Percentiles rank a stretch among this genome's conserved stretches.
Conservation (phyloP, 2,888 invertebrate species). For the Notocelia uddmanniana region DNA sequence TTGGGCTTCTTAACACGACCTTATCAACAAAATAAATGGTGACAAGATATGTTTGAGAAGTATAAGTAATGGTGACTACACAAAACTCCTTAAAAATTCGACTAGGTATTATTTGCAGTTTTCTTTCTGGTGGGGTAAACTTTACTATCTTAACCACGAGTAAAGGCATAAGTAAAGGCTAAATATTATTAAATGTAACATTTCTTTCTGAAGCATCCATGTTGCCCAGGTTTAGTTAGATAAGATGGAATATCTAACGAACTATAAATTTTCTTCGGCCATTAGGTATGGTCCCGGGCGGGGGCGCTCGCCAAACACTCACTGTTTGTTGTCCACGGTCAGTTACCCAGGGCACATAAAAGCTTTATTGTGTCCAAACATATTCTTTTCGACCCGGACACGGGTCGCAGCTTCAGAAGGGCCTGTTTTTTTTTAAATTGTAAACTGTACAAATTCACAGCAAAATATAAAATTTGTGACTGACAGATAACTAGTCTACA, state of each 20-base stretch:
- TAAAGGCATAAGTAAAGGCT: no score
- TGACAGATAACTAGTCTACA: not conserved
- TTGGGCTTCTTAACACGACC: no score
- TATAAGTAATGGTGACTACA: no score
- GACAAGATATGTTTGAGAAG: no score
- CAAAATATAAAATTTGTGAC: not conserved
- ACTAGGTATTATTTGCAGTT: no score
- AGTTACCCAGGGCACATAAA: slow-evolving; percentile 78
- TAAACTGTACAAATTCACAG: not conserved
- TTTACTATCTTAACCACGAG: no score
- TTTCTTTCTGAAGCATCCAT: not conserved
- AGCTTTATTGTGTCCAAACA: slow-evolving; percentile 63
- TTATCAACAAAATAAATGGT: no score
- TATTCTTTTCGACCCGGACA: slow-evolving; percentile 52
- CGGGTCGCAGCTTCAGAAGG: slow-evolving; percentile 33
- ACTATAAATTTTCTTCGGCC: slow-evolving; percentile 63
- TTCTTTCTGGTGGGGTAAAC: no score
- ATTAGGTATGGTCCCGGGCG: slow-evolving; percentile 51
- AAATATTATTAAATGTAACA: no score
- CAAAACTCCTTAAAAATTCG: no score
- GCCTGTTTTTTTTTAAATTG: slow-evolving; percentile 14
- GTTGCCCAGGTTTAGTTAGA: not conserved
- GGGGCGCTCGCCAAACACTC: slow-evolving; percentile 58
- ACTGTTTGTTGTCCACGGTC: slow-evolving; percentile 81
- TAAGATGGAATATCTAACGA: slow-evolving; percentile 60